Evolutionary conservation across 2,888 invertebrate genomes (phyloP), one percentile per base, ranked within the genome.

Genomic region (Papilio gigon): DNA sequence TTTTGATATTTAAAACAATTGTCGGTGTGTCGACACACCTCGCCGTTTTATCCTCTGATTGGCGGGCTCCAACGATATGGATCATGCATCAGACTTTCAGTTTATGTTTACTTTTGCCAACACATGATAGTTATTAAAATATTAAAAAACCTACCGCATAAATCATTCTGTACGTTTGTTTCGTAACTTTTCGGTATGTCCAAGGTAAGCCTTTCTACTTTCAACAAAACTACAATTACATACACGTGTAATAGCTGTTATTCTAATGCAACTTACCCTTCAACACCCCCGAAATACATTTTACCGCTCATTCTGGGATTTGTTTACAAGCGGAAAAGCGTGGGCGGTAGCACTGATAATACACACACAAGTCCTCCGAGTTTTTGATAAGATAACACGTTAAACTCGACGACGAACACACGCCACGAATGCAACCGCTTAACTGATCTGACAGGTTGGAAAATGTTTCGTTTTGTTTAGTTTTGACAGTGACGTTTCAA

Each of bases 161-260:
- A 64, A 65, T 65, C 50, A 37, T 40, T 63, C 63, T 65, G 66
- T 27, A 37, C 67, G 58, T 35, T 59, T 47, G 72, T 83, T 81
- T 77, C 76, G 78, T 83, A 84, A 88, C 77, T 68, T 68, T 75
- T 84, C 82, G 79, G 78, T 80, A 82, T 81, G 76, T 72, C 81
- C 89, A 90, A 90, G 89, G 89, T 80, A 73, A 84, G 73, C 84
- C 86, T 87, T 89, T 89, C 86, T 81, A 89, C 90, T 90, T 86
- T 90, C 86, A 72, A 78, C 76, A 68, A 72, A 64, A 66, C 70
- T 70, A 75, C 71, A 74, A 65, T 53, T 62, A 69, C 65, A 71
- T 71, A 76, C 73, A 73, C 72, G 65, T 62, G 69, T 35, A 70
- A 71, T 71, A 72, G 67, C 58, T 66, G 68, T 44, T 56, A 65